A percentile compares a stretch with the other conserved stretches of the same genome.
phyloP scores from a whole-genome alignment of 2,797 vertebrate genomes.

The Sebastes vulpes region DNA sequence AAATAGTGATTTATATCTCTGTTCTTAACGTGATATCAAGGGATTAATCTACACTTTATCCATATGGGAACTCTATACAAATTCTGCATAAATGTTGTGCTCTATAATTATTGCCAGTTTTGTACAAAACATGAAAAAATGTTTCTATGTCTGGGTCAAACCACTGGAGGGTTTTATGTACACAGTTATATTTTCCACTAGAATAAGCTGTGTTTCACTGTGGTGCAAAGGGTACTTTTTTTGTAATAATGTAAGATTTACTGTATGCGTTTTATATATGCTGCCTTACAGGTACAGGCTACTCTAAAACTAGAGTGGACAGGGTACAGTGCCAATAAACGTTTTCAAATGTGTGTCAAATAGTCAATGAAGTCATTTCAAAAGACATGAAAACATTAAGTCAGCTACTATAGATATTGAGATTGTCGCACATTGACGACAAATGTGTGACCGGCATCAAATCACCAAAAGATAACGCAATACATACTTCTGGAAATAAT shows the following conservation, averaged over 20 bases:
- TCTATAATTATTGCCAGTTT: conserved; percentile 1
- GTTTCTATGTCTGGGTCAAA: conserved; percentile 1
- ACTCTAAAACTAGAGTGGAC: neutral
- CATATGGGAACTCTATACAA: neutral
- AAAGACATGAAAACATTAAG: neutral
- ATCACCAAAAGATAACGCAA: neutral
- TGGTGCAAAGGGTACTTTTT: conserved; percentile 22
- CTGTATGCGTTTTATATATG: neutral
- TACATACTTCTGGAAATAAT: neutral
- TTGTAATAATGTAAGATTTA: neutral
- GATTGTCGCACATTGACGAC: neutral
- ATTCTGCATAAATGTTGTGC: neutral
- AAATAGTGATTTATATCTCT: neutral
- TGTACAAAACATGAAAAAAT: conserved; percentile 9
- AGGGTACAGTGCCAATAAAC: conserved; percentile 16
- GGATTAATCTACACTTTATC: neutral
- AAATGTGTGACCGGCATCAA: neutral
- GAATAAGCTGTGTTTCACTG: neutral
- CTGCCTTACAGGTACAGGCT: neutral
- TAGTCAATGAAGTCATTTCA: neutral
- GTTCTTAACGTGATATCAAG: neutral
- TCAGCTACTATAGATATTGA: neutral
- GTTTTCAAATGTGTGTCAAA: neutral
- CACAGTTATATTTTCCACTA: conserved; percentile 21
- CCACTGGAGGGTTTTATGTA: neutral